Conservation (phyloP, 2,113 vertebrate genomes). For the Hippocampus comes region DNA sequence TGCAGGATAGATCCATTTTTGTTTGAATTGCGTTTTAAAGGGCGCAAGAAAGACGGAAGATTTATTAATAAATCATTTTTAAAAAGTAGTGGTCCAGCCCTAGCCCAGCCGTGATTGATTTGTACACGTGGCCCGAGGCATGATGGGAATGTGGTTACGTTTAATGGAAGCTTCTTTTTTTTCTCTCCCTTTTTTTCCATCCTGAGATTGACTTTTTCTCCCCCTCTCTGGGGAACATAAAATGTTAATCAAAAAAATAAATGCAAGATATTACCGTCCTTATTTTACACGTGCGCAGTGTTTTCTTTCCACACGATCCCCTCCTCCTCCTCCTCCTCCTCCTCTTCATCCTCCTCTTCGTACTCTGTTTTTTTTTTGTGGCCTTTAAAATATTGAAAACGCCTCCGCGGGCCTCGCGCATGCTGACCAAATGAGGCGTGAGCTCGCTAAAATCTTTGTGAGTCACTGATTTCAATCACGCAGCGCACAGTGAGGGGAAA, state of each 20-base stretch:
- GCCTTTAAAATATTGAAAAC: constrained; percentile 72
- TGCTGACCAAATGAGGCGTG: constrained; percentile 50
- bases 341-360: too few relatives aligned
- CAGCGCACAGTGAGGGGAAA: constrained; percentile 31
- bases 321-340: too few relatives aligned
- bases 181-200: background rate
- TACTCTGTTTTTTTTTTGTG: constrained; percentile 27
- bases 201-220: background rate
- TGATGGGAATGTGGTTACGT: constrained; percentile 1
- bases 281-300: background rate
- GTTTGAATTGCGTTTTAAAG: background rate
- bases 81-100: background rate
- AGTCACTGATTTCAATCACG: constrained; percentile 74
- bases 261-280: background rate
- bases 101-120: constrained; percentile 5
- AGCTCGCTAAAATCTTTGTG: constrained; percentile 48
- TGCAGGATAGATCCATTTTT: background rate
- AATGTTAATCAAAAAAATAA: background rate
- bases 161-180: constrained; percentile 2
- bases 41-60: background rate
- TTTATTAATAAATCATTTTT: background rate
- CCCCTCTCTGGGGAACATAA: background rate
- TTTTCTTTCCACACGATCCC: background rate
- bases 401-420: constrained; percentile 50
- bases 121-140: constrained; percentile 8